Evolutionary conservation across 2,113 vertebrate species (phyloP), one percentile per base, ranked within the genome.

Genomic region (Eurystomus gularis): DNA sequence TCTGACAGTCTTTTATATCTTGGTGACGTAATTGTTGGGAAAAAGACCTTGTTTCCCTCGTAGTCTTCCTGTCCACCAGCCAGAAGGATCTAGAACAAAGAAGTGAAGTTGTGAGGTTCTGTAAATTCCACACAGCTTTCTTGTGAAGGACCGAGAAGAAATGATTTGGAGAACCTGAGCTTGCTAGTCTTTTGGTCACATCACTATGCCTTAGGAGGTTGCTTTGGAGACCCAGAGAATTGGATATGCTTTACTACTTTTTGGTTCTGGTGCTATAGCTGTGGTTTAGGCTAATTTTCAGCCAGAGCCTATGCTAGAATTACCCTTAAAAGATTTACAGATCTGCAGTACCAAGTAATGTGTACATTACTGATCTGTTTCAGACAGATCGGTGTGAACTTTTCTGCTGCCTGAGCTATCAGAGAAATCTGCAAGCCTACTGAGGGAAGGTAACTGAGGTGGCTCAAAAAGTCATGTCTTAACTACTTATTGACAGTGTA

Each of bases 41-140:
- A 99, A 99, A 48, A 99, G 98, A 82, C 99, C 99, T 96, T 99
- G 99, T 82, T 99, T 99, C 77, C 99, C 99, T 84, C 99, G 98
- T 68, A 99, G 98, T 96, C 99, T 98, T 78, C 99, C 99, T 0
- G 98, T 99, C 99, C 99, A 99, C 99, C 99, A 99, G 51, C 99
- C 99, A 6, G 99, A 99, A 48, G 98, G 98, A 96, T 99, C 99
- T 99, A 86, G 12, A 68, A 89, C 17, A 88, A 37, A 95, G 73
- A 93, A 60, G 33, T 5, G 78, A 17, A 60, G 52, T 7, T 10
- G 20, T 39, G 60, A 86, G 28, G 20, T 54, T 72, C 37, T 60
- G 33, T 26, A 66, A 77, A n/a, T 15, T 42, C 15, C 19, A 6
- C 15, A 12, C 29, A 54, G 31, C 31, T 4, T 7, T 13, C 13